Base-by-base conservation (phyloP, 2,888 invertebrate species). In the Acheta domesticus region DNA sequence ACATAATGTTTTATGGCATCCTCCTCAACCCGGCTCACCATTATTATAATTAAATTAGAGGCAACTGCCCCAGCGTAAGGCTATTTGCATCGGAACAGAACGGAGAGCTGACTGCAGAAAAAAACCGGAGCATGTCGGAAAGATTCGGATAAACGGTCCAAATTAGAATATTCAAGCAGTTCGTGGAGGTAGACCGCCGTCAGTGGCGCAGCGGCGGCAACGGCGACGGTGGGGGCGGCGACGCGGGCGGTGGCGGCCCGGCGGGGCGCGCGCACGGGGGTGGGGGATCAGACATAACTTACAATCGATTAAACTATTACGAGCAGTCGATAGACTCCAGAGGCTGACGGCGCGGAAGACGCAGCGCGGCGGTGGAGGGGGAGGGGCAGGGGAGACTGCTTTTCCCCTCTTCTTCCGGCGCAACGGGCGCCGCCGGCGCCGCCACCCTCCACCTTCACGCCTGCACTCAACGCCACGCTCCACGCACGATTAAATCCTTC, bases 91-190 rank as follows among this genome's bases (percentile, higher is more conserved):
- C 16, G 16, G 16, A 62, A 62, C 16, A 62, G 62, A 14, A n/a
- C 62, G 62, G 62, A 62, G 14, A 62, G 62, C 62, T 62, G 62
- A n/a, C 62, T 62, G 62, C 62, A 62, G 62, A n/a, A 62, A 62
- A 62, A 62, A 62, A 12, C 14, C 62, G 62, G 62, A 62, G 62
- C 62, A 62, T 62, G 62, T 62, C 62, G n/a, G 62, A 62, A 62
- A 62, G 62, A 62, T 62, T 62, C 16, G 16, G 62, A 62, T 62
- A 62, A 62, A 62, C 62, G 62, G 62, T 62, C 62, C 62, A 62
- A 62, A 62, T 62, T 62, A 62, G 62, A 62, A 62, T 62, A 62
- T 62, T 62, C 62, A 62, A 62, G 62, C 62, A 62, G 62, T 62
- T 62, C 16, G 62, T 62, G 62, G 62, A 62, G 62, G n/a, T n/a